phyloP scores from a whole-genome alignment of 2,888 invertebrate genomes.

The Allolobophora icterica region DNA sequence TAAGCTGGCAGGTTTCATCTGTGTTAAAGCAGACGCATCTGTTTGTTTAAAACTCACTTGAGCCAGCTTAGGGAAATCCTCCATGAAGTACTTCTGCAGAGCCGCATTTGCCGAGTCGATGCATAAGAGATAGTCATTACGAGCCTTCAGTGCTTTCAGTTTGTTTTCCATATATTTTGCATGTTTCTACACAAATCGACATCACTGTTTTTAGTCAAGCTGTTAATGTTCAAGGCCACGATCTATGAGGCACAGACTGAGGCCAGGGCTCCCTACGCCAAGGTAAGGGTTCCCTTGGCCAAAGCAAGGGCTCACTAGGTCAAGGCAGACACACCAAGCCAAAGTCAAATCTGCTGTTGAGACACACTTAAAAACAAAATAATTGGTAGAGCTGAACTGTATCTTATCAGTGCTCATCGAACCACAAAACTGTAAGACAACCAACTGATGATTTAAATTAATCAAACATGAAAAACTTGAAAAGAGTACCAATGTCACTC shows the following conservation, averaged over 20 bases:
- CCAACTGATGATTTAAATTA: too few relatives aligned
- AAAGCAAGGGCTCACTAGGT: too few relatives aligned
- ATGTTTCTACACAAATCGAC: conserved; percentile 73
- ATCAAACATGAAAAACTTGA: background rate
- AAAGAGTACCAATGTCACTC: background rate
- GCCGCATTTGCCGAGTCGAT: conserved; percentile 94
- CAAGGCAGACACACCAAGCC: background rate
- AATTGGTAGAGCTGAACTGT: background rate
- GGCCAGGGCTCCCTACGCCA: too few relatives aligned
- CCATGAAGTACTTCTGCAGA: conserved; percentile 93
- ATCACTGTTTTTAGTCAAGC: background rate
- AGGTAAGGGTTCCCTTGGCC: too few relatives aligned
- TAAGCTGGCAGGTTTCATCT: background rate
- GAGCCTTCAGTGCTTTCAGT: conserved; percentile 85
- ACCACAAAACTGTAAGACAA: background rate
- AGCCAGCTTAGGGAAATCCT: conserved; percentile 92
- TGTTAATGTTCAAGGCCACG: background rate
- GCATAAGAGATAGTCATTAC: conserved; percentile 91
- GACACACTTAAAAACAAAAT: conserved; percentile 7
- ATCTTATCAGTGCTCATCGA: background rate
- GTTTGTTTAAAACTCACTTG: conserved; percentile 69
- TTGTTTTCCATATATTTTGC: conserved; percentile 87
- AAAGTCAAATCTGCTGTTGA: background rate
- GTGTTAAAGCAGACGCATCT: background rate
- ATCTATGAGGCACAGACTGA: too few relatives aligned